Percentiles rank a stretch among this genome's conserved stretches.
Evolutionary conservation across 2,113 vertebrate species (phyloP).

Genomic region (Myodes glareolus): DNA sequence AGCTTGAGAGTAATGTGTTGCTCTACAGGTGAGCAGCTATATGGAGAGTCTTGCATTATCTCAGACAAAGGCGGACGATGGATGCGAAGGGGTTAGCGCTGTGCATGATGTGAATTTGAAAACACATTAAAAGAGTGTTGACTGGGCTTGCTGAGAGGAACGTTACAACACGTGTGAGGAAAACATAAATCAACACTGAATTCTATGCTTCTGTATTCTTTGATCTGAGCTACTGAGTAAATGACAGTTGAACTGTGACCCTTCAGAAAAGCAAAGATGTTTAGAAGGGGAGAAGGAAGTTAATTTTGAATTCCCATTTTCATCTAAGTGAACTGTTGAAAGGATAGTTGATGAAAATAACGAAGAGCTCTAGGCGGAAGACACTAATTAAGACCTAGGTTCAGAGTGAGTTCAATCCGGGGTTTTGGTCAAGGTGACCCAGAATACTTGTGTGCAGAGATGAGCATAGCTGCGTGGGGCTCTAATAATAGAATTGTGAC

Average conservation of each 20-base stretch:
- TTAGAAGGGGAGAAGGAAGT: not conserved
- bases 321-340: not conserved
- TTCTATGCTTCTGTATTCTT: not conserved
- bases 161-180: not conserved
- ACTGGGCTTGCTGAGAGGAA: not conserved
- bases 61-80: not conserved
- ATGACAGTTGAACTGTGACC: not conserved
- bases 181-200: not conserved
- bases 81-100: not conserved
- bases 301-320: constrained; percentile 21
- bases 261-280: not conserved
- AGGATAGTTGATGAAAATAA: not conserved
- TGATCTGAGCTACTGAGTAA: not conserved
- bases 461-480: not conserved
- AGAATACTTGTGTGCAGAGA: not conserved
- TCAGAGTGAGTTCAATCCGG: not conserved
- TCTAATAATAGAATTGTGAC: not conserved
- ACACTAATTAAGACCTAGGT: not conserved
- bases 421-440: not conserved
- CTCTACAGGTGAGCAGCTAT: not conserved
- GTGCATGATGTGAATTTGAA: not conserved
- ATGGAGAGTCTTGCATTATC: not conserved
- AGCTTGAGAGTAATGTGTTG: not conserved
- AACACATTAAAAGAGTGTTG: not conserved
- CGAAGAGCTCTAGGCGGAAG: not conserved